Conservation (phyloP, 2,113 vertebrate species). For the Oostethus manadensis region DNA sequence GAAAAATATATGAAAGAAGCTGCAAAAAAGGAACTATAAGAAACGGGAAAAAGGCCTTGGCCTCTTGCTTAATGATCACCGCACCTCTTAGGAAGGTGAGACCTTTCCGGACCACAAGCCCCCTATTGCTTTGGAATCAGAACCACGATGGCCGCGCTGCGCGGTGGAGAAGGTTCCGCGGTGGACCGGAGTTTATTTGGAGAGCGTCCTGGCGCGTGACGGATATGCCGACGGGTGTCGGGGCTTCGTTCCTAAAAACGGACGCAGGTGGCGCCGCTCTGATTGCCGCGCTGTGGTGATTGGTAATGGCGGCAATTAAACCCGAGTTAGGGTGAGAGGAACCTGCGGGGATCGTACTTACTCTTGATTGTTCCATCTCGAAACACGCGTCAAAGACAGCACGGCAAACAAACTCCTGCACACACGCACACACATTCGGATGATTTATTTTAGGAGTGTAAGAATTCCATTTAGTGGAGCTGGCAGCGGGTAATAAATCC, state of each 20-base stretch:
- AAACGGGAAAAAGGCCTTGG: too few relatives aligned
- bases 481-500: constrained; percentile 75
- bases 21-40: too few relatives aligned
- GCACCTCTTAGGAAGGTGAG: too few relatives aligned
- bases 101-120: too few relatives aligned
- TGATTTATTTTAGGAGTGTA: constrained; percentile 71
- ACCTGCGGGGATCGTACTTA: background rate
- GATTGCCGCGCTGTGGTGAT: constrained; percentile 1
- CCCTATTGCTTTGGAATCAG: too few relatives aligned
- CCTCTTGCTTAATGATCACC: too few relatives aligned
- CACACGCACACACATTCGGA: background rate
- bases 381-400: background rate
- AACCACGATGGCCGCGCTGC: too few relatives aligned
- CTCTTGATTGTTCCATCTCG: constrained; percentile 24
- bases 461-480: constrained; percentile 72
- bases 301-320: constrained; percentile 5
- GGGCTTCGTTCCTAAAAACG: too few relatives aligned
- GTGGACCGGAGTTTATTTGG: background rate
- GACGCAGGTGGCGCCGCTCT: too few relatives aligned
- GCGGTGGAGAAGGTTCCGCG: too few relatives aligned
- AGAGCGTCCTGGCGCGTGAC: background rate
- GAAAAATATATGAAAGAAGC: too few relatives aligned
- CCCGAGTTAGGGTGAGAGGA: constrained; percentile 2
- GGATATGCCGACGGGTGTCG: background rate
- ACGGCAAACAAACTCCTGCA: background rate